Evolutionary conservation across 2,113 vertebrate species (phyloP).

Genomic region (Nicator chloris): DNA sequence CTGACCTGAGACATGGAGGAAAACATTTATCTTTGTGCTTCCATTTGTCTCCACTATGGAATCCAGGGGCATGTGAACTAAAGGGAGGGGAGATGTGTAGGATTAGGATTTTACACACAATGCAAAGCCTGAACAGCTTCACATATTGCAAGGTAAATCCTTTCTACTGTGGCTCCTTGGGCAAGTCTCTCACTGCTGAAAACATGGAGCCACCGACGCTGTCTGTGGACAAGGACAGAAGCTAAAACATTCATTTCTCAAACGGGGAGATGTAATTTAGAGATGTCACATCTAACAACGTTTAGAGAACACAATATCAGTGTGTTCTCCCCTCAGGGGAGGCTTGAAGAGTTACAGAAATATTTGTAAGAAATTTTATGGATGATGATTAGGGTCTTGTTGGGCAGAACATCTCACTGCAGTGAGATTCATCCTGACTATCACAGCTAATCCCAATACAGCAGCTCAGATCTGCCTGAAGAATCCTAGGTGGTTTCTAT

Average conservation of each 20-base stretch:
- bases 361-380: neutral
- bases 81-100: neutral
- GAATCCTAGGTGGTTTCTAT: neutral
- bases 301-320: neutral
- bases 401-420: neutral
- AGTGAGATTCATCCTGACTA: neutral
- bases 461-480: neutral
- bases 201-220: neutral
- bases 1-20: neutral
- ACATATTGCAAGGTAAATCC: neutral
- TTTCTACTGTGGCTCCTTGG: neutral
- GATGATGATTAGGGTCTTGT: neutral
- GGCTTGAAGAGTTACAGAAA: neutral
- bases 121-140: neutral
- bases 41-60: neutral
- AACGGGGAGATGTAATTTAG: neutral
- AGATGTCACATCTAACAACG: neutral
- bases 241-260: neutral
- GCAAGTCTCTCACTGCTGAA: neutral
- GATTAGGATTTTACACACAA: neutral
- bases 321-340: neutral
- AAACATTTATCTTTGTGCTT: neutral
- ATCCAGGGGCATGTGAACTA: neutral
- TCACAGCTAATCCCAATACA: accelerated
- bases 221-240: neutral